A percentile compares a stretch with the other conserved stretches of the same genome.
Evolutionary conservation across 2,797 vertebrate species (phyloP).

Genomic region (Danio jaintianensis): DNA sequence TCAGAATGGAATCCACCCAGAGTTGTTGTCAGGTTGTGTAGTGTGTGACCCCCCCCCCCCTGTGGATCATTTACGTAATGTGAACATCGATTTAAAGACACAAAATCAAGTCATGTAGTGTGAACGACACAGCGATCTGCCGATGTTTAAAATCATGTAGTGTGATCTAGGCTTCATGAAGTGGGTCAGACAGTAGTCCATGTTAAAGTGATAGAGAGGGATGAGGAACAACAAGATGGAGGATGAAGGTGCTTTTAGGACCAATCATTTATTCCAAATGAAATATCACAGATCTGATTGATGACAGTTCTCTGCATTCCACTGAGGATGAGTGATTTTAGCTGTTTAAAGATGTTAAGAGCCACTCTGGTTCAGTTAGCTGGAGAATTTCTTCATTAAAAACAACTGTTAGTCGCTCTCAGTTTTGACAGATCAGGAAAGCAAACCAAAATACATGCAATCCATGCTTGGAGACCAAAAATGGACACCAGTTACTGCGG

Average conservation of each 20-base stretch:
- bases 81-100: no score
- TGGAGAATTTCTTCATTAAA: not conserved
- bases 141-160: no score
- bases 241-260: slow-evolving; percentile 39
- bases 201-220: slow-evolving; percentile 47
- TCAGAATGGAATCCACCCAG: no score
- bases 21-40: no score
- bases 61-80: no score
- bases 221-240: not conserved
- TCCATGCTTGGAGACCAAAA: not conserved
- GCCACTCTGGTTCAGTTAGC: not conserved
- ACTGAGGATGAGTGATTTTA: not conserved
- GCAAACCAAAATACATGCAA: not conserved
- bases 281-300: slow-evolving; percentile 45
- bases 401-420: not conserved
- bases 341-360: not conserved
- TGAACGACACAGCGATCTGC: no score
- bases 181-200: slow-evolving; percentile 19
- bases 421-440: not conserved
- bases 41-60: no score
- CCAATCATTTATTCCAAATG: slow-evolving; percentile 60
- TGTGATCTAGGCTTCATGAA: no score
- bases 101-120: no score
- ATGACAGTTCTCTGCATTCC: slow-evolving; percentile 55
- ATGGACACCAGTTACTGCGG: not conserved